A percentile compares a stretch with the other conserved stretches of the same genome.
Conservation (phyloP, 2,113 vertebrate genomes). For the Martes martes region DNA sequence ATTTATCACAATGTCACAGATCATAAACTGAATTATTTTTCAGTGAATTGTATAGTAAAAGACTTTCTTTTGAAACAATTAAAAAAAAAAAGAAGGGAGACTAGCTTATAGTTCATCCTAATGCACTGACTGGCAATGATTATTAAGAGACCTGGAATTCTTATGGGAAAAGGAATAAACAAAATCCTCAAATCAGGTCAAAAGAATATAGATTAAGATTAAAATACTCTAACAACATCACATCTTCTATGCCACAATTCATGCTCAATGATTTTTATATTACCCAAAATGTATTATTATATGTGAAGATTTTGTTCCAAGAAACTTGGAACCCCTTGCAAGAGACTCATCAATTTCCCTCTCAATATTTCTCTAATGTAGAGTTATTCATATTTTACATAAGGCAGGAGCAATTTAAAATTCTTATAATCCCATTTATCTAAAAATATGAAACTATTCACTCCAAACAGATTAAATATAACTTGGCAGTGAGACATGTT, state of each 20-base stretch:
- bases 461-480: conserved; percentile 34
- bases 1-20: neutral
- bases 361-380: conserved; percentile 1
- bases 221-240: neutral
- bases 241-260: neutral
- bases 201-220: neutral
- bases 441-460: conserved; percentile 34
- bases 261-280: neutral
- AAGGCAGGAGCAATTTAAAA: conserved; percentile 27
- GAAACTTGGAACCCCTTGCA: neutral
- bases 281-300: neutral
- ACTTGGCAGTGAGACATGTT: neutral
- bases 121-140: neutral
- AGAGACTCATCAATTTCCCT: neutral
- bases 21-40: conserved; percentile 25
- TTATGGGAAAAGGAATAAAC: neutral
- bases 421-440: neutral
- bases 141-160: neutral
- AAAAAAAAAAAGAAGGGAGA: neutral
- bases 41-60: neutral
- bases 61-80: neutral
- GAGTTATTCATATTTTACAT: conserved; percentile 42
- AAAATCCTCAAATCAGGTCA: neutral
- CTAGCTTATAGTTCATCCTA: neutral
- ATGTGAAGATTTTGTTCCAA: neutral